Base-by-base conservation (phyloP, 1,140 invertebrate genomes). In the Sarcophaga bullata region DNA sequence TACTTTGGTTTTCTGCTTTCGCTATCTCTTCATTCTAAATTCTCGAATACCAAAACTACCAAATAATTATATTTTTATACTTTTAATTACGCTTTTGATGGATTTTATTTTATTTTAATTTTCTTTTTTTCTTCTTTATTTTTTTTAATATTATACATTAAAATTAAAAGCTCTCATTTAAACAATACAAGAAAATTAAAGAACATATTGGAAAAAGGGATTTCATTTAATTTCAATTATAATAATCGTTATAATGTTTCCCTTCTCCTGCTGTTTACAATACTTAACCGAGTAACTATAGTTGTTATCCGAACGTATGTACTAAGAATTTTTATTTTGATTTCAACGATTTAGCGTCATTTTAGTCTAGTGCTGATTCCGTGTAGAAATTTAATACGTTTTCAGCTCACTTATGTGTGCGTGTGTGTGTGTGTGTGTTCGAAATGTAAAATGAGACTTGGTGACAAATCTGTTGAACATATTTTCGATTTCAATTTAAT, bases 21-120 rank as follows among this genome's bases (percentile, higher is more conserved):
- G 25, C 25, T 47, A 19, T 80, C n/a, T 58, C 54, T 80, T 80
- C 25, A 48, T 76, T 3, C 47, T 52, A 17, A 81, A 54, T 81
- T 62, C 54, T 58, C 54, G 54, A 37, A 4, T n/a, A 58, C 62
- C 17, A 68, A 68, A 68, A 37, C 1, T n/a, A 58, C 62, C 17
- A 68, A 68, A 68, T 68, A 78, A 19, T 86, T 88, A 86, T 88
- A 88, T 88, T 87, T 88, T 88, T 88, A 87, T 87, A 86, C 84
- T n/a, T 68, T 88, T 88, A 88, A 88, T 88, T 88, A 88, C 88
- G 86, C 19, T 46, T 68, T 8, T 47, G 11, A n/a, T 78, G 19
- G 37, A 72, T 72, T 72, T 25, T 25, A 62, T 5, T 62, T 62
- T 62, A 62, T 8, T 10, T 62, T n/a, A n/a, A n/a, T n/a, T n/a